These are phyloP conservation scores for Seriola rivoliana DNA, from an alignment of 2,113 vertebrate genomes.

Conservation along the genomic window DNA sequence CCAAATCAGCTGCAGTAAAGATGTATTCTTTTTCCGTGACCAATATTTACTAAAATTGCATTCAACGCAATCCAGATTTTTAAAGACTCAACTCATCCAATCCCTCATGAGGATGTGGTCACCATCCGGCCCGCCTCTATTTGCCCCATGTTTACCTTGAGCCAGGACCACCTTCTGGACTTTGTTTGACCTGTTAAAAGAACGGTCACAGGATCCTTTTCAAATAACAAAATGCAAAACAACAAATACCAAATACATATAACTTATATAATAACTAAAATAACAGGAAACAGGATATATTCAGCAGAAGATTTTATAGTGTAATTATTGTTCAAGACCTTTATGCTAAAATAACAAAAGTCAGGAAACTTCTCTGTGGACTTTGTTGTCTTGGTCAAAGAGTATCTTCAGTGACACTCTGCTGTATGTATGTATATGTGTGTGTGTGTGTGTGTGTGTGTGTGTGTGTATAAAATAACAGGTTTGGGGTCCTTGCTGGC, in stretches of 20 bases:
- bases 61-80: slow-evolving; percentile 39
- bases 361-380: neutral
- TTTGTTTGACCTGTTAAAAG: slow-evolving; percentile 59
- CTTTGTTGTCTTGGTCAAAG: neutral
- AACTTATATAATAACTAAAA: neutral
- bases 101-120: slow-evolving; percentile 49
- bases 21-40: neutral
- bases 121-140: slow-evolving; percentile 67
- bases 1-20: slow-evolving; percentile 29
- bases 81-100: slow-evolving; percentile 76
- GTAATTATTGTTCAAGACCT: neutral
- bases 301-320: neutral
- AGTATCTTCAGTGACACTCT: slow-evolving; percentile 4
- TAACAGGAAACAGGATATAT: neutral
- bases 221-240: neutral
- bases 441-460: too few relatives aligned
- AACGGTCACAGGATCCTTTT: neutral
- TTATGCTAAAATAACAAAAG: neutral
- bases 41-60: slow-evolving; percentile 51
- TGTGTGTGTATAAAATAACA: too few relatives aligned
- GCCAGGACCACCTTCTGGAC: slow-evolving; percentile 41
- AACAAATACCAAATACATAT: neutral
- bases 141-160: slow-evolving; percentile 52
- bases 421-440: too few relatives aligned
- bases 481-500: too few relatives aligned